Conservation (phyloP, 2,797 vertebrate genomes). For the Phataginus tetradactyla region DNA sequence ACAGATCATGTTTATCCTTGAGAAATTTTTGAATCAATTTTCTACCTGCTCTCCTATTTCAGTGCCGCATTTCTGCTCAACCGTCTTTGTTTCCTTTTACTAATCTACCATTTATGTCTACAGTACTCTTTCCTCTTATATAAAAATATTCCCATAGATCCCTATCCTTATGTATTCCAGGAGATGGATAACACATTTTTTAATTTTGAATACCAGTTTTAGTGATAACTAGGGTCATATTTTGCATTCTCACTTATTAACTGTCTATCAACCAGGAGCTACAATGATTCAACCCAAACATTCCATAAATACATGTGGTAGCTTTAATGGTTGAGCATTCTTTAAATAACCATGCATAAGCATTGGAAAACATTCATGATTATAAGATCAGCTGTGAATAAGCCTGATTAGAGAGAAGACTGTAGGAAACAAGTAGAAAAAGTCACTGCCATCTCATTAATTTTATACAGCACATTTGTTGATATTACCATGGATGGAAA, state of each 20-base stretch:
- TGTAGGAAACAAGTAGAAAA: background rate
- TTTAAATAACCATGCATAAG: background rate
- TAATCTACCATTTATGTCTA: background rate
- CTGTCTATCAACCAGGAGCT: background rate
- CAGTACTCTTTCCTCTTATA: background rate
- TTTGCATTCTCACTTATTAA: background rate
- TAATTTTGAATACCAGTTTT: background rate
- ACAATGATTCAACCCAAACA: background rate
- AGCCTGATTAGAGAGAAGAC: background rate
- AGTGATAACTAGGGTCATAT: background rate
- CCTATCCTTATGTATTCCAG: background rate
- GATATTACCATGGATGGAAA: background rate
- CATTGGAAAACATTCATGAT: background rate
- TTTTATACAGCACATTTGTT: background rate
- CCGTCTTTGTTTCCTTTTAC: background rate
- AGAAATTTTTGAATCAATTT: background rate
- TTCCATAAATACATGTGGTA: background rate
- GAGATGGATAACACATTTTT: background rate
- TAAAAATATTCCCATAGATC: background rate
- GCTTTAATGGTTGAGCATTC: background rate
- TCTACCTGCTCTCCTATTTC: background rate
- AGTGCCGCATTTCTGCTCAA: background rate
- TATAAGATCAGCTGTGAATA: background rate
- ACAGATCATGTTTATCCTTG: background rate
- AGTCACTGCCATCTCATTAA: background rate